Evolutionary conservation across 2,113 vertebrate genomes (phyloP), one percentile per base, ranked within the genome.

Genomic region (Oophaga pumilio): DNA sequence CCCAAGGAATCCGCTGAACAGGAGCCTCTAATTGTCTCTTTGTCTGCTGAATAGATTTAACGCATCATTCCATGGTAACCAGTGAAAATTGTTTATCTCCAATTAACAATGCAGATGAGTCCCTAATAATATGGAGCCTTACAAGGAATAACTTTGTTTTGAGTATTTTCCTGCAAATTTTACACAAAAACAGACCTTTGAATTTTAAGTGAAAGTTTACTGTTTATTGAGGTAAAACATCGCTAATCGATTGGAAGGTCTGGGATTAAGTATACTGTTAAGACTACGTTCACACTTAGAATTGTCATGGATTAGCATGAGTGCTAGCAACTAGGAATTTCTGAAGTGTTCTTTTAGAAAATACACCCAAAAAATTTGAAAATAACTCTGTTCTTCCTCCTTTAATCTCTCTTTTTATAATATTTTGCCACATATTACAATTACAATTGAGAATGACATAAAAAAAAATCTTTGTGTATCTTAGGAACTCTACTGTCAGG

Each of bases 81-180:
- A 76, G 80, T 88, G 86, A 88, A 76, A 88, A 88, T 83, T 69
- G 24, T 76, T 88, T 83, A 62, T 76, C 86, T 88, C 79, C 60
- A 53, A 88, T 88, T 88, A 88, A 88, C 86, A 88, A 88, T 88
- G 86, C 80, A 88, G 86, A 83, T 76, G 69, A 88, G 86, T n/a
- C 28, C 57, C 59, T 76, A 64, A 66, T 88, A 76, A 88, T 88
- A 83, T 52, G 71, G 73, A 76, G 62, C 33, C 59, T 82, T 60
- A 76, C 59, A 66, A 87, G 26, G n/a, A 76, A 82, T 82, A 68
- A 59, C 33, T 77, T 76, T 26, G 57, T 57, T 85, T 59, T 18
- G 50, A 18, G 4, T 18, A 43, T 74, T 84, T 84, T 84, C 52
- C 17, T 77, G 78, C 26, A 80, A 60, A 43, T 80, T 80, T 60